Percentiles rank a stretch among this genome's conserved stretches.
Evolutionary conservation across 2,113 vertebrate species (phyloP).

Genomic region (Seriola aureovittata): DNA sequence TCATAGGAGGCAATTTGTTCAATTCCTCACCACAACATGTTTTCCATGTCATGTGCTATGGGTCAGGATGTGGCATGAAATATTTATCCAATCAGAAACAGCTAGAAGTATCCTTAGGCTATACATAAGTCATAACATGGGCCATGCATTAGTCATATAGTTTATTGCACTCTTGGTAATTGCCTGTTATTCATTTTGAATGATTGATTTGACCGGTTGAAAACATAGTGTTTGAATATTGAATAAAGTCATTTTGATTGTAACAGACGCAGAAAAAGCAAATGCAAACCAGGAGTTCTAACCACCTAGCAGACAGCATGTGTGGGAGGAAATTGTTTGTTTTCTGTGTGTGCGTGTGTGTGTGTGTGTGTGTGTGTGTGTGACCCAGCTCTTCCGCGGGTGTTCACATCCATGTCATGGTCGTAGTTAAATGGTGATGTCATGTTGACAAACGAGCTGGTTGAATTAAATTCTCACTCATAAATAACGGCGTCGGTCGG

Average conservation of each 20-base stretch:
- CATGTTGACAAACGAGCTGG: constrained; percentile 86
- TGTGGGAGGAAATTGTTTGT: constrained; percentile 12
- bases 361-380: constrained; percentile 10
- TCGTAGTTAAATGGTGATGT: constrained; percentile 83
- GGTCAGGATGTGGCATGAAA: constrained; percentile 76
- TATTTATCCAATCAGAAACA: constrained; percentile 81
- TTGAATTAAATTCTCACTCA: constrained; percentile 87
- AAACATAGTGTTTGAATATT: constrained; percentile 66
- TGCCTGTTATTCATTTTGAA: constrained; percentile 68
- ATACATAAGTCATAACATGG: constrained; percentile 78
- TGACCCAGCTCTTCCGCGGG: constrained; percentile 56
- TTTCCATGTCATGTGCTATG: constrained; percentile 68
- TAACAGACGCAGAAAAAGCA: constrained; percentile 38
- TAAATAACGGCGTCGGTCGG: constrained; percentile 82
- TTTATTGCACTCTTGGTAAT: constrained; percentile 76
- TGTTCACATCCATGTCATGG: constrained; percentile 73
- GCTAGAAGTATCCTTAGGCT: constrained; percentile 73
- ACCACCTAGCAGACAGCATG: neutral
- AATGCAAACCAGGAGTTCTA: neutral
- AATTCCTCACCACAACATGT: constrained; percentile 57
- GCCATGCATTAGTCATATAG: constrained; percentile 73
- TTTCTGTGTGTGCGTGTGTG: neutral
- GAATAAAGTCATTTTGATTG: constrained; percentile 44
- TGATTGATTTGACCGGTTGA: constrained; percentile 67
- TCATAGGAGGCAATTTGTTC: constrained; percentile 74